Base-by-base conservation (phyloP, 92 coral and sea anemone species). In the Metridium senile region DNA sequence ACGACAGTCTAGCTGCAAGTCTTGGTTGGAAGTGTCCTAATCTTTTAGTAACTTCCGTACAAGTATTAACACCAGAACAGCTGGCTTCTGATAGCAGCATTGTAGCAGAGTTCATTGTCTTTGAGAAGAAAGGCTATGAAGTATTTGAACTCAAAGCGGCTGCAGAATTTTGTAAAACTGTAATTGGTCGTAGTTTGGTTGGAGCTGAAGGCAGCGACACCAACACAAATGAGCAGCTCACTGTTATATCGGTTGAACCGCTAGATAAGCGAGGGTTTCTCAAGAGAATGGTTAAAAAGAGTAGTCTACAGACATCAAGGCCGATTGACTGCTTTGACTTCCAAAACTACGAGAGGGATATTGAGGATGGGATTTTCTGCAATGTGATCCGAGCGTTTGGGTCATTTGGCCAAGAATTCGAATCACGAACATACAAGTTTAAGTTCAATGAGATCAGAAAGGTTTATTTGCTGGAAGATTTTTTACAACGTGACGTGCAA, bases 1-100 rank as follows among this genome's bases (percentile, higher is more conserved):
- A 82, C 78, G 89, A 91, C 26, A 66, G 46, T 49, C 82, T 88
- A 11, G 69, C 91, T 8, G 27, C 89, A 21, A 81, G 84, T 69
- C 88, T 84, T 70, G 97, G 93, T 33, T 91, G 97, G 97, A 91
- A 85, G 82, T 85, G 90, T 43, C 87, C 87, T 53, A 75, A 85
- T 83, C 68, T 86, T 54, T 80, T 91, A 26, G 76, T 88, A 9
- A 88, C 97, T 57, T 86, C 97, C 27, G 84, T 76, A 20, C 80
- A 75, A 65, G 97, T 91, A 27, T 58, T 91, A 52, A 69, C 78
- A 45, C 82, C 79, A 51, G 82, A 88, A 47, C 91, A 82, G 25
- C 82, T 91, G 77, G 78, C 82, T 13, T 80, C 86, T 25, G 89
- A 83, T 74, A 88, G 81, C 82, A 56, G 43, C 1, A 88, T 85